These are phyloP conservation scores for Microcebus ravelobensis DNA, from an alignment of 2,113 vertebrate genomes.

Conservation along the genomic window DNA sequence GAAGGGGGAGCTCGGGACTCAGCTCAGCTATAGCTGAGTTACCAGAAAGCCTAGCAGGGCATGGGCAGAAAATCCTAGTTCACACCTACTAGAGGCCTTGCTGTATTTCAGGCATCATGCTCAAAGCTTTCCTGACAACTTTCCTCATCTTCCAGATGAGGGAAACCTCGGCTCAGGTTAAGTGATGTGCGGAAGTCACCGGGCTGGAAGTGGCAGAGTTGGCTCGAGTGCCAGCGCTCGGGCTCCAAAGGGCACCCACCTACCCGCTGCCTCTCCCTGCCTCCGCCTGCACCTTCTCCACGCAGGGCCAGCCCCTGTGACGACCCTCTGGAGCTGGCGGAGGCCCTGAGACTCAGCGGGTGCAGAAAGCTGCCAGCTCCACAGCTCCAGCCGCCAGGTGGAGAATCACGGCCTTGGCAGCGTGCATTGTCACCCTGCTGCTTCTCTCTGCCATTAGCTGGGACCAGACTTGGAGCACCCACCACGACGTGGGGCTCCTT, in stretches of 20 bases:
- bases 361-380: neutral
- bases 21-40: fast-evolving
- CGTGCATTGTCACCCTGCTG: neutral
- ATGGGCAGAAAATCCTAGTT: neutral
- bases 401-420: neutral
- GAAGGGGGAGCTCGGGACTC: neutral
- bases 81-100: neutral
- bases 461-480: neutral
- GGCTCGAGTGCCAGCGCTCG: neutral
- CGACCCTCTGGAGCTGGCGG: neutral
- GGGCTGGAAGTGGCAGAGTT: neutral
- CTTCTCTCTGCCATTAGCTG: neutral
- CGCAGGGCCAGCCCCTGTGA: neutral
- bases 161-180: neutral
- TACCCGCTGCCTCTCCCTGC: neutral
- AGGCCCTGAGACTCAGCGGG: neutral
- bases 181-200: neutral
- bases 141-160: neutral
- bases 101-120: neutral
- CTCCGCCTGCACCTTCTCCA: neutral
- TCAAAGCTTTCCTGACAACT: neutral
- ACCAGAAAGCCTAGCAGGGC: neutral
- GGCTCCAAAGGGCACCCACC: fast-evolving
- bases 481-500: neutral
- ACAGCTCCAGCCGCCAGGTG: neutral